Evolutionary conservation across 2,113 vertebrate species (phyloP), one percentile per base, ranked within the genome.

Genomic region (Chionodraco myersi): DNA sequence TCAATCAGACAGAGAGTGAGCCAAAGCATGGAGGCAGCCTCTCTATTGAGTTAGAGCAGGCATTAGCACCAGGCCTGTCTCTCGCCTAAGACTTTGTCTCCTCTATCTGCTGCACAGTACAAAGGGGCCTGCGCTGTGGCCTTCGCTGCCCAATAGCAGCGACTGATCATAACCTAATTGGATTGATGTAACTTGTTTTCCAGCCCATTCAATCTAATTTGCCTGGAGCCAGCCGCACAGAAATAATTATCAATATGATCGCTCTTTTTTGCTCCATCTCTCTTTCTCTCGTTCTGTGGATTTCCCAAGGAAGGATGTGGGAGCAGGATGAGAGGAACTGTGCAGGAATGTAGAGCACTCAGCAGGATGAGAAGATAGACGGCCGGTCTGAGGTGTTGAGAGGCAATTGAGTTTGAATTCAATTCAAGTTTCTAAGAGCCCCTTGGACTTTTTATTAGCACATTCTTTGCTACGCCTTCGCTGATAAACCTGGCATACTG

Each of bases 161-260:
- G 34, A 75, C 79, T 72, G 77, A 81, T 93, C 90, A 86, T 79
- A 84, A 85, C 81, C 71, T 85, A 89, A 92, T 89, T 88, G 66
- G 69, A 86, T 85, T 85, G 86, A 84, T 89, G 71, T 86, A 88
- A 92, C 78, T 93, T 84, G 82, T 88, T 92, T 91, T 89, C 75
- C 70, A 80, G 75, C 73, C 75, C 51, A 52, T 86, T 86, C 82
- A 89, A 90, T 93, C 84, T 78, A 91, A 93, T 94, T 92, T 87
- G 79, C 72, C 86, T 87, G 91, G 90, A 92, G 89, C 89, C 87
- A 90, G 89, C 77, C 18, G 6, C 73, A 71, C 68, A 84, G 86
- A 87, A 89, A 90, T 80, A 69, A 87, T 67, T 80, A 74, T 87
- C 88, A 86, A 79, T 86, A 72, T 72, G 79, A 88, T 86, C 65